phyloP scores from a whole-genome alignment of 2,888 invertebrate species.

The Ophioninae sp. region DNA sequence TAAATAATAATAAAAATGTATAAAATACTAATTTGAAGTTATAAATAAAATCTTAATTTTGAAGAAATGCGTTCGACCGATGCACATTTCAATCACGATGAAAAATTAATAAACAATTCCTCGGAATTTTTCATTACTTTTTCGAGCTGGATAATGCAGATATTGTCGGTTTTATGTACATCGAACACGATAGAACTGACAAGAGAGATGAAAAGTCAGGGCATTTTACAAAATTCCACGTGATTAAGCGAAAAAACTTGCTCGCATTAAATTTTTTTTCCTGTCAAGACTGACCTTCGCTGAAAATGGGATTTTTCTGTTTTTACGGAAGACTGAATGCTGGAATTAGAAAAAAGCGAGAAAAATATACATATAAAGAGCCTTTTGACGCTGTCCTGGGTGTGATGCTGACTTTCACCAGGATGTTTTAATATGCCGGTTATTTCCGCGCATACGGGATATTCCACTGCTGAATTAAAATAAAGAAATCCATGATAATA shows the following conservation, averaged over 20 bases:
- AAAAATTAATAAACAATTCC: background rate
- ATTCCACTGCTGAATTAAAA: background rate
- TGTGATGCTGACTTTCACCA: constrained; percentile 26
- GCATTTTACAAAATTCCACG: constrained; percentile 23
- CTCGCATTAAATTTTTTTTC: constrained; percentile 24
- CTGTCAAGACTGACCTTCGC: constrained; percentile 48
- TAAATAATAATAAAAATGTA: too few species aligned
- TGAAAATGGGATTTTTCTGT: constrained; percentile 45
- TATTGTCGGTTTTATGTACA: background rate
- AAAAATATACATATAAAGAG: constrained; percentile 51
- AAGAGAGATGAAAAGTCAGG: background rate
- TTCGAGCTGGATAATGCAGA: background rate
- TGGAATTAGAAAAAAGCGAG: constrained; percentile 47
- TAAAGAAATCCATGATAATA: background rate
- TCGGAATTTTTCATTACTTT: background rate
- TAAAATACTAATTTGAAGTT: too few species aligned
- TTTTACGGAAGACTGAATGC: constrained; percentile 59
- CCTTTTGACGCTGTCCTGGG: constrained; percentile 36
- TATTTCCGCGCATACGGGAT: background rate
- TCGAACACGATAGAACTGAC: background rate
- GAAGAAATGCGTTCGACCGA: background rate
- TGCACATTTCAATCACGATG: background rate
- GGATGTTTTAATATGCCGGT: constrained; percentile 30
- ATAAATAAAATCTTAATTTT: too few species aligned
- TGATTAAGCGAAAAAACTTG: constrained; percentile 32